Conservation (phyloP, 92 coral and sea anemone species). For the Zoanthus sociatus region DNA sequence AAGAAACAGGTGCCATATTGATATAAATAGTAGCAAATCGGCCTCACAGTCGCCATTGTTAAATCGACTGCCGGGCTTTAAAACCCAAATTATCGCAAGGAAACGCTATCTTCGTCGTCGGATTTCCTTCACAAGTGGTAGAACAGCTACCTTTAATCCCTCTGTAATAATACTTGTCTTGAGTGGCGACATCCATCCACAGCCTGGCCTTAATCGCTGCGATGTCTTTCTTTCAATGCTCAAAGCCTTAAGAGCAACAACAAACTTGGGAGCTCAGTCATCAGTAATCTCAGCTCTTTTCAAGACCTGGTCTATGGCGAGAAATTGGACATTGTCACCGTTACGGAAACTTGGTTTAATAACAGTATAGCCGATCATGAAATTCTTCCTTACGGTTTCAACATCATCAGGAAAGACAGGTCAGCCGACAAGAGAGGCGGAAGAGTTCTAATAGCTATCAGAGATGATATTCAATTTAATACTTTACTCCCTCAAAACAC, state of each 20-base stretch:
- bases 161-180: constrained; percentile 28
- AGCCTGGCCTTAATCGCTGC: constrained; percentile 48
- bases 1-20: constrained; percentile 13
- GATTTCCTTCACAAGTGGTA: constrained; percentile 20
- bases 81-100: constrained; percentile 4
- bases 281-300: constrained; percentile 41
- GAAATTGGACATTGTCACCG: constrained; percentile 38
- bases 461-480: constrained; percentile 20
- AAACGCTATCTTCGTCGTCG: constrained; percentile 36
- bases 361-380: constrained; percentile 32
- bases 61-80: constrained; percentile 2
- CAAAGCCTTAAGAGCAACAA: constrained; percentile 53
- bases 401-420: constrained; percentile 30
- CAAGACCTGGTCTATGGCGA: constrained; percentile 49
- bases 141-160: constrained; percentile 43
- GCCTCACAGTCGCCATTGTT: constrained; percentile 31
- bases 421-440: constrained; percentile 37
- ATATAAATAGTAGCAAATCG: neutral
- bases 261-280: constrained; percentile 29
- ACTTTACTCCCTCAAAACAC: constrained; percentile 12
- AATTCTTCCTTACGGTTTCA: constrained; percentile 33
- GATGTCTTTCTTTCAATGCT: constrained; percentile 49
- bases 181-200: constrained; percentile 50
- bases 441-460: constrained; percentile 33
- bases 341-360: neutral